These are phyloP conservation scores for Notothenia rossii DNA, from an alignment of 2,113 vertebrate genomes.

Conservation along the genomic window DNA sequence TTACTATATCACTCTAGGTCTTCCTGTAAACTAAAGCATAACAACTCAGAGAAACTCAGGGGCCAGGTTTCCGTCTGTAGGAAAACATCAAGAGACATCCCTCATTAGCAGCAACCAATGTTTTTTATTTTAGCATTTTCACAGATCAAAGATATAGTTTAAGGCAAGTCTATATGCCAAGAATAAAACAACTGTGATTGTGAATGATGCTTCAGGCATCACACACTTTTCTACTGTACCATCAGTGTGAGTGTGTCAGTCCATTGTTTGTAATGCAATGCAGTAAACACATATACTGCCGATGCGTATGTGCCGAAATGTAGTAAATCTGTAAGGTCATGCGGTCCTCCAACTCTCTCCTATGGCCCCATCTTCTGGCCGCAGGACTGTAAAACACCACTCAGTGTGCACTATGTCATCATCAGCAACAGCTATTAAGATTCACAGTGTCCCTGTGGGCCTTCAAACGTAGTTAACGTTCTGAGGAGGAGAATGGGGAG, in stretches of 20 bases:
- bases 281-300: slow-evolving; percentile 7
- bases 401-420: slow-evolving; percentile 9
- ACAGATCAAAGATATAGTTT: neutral
- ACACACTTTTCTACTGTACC: neutral
- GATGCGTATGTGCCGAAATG: slow-evolving; percentile 16
- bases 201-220: neutral
- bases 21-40: slow-evolving; percentile 41
- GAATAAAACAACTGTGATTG: neutral
- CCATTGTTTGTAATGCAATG: slow-evolving; percentile 19
- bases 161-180: neutral
- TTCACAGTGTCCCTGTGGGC: slow-evolving; percentile 38
- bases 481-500: slow-evolving; percentile 32
- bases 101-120: slow-evolving; percentile 7
- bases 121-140: slow-evolving; percentile 22
- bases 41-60: slow-evolving; percentile 1
- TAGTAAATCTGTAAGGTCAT: slow-evolving; percentile 60
- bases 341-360: slow-evolving; percentile 73
- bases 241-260: slow-evolving; percentile 13
- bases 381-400: slow-evolving; percentile 59
- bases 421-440: slow-evolving; percentile 47
- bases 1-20: slow-evolving; percentile 10
- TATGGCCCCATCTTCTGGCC: slow-evolving; percentile 84
- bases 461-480: slow-evolving; percentile 27
- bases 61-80: neutral
- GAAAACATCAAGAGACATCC: slow-evolving; percentile 26